Evolutionary conservation across 2,113 vertebrate species (phyloP).

Genomic region (Odocoileus virginianus): DNA sequence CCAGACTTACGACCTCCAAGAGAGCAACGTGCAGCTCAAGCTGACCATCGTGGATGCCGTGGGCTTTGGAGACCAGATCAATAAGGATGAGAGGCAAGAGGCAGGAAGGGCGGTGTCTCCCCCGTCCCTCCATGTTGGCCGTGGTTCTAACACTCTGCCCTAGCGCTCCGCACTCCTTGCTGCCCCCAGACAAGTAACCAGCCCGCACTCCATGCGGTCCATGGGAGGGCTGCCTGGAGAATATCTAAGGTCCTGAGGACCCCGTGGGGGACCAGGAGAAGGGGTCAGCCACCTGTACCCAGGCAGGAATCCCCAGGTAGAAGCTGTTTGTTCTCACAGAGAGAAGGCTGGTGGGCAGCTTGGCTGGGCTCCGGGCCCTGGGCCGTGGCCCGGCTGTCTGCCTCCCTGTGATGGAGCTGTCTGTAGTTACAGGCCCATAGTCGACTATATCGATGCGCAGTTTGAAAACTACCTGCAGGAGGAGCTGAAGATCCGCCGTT

Average conservation of each 20-base stretch:
- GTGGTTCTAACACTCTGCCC: background rate
- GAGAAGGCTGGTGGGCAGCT: background rate
- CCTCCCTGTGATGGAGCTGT: constrained; percentile 75
- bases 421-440: constrained; percentile 97
- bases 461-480: constrained; percentile 99
- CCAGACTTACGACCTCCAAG: constrained; percentile 93
- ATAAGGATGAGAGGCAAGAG: constrained; percentile 97
- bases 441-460: constrained; percentile 98
- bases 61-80: constrained; percentile 98
- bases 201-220: background rate
- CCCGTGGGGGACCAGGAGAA: background rate
- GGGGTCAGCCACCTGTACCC: background rate
- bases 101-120: background rate
- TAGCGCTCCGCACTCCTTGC: accelerated
- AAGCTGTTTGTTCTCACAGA: background rate
- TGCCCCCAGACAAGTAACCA: background rate
- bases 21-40: constrained; percentile 96
- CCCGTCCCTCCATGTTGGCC: accelerated
- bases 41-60: constrained; percentile 96
- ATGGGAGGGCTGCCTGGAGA: background rate
- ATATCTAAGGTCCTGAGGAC: background rate
- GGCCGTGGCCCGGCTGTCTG: background rate
- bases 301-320: background rate
- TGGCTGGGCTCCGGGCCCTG: background rate
- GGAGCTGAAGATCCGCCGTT: constrained; percentile 98